Percentiles rank a stretch among this genome's conserved stretches.
These are phyloP conservation scores for Polypterus bichir DNA, from an alignment of 2,113 vertebrate species.

Conservation along the genomic window DNA sequence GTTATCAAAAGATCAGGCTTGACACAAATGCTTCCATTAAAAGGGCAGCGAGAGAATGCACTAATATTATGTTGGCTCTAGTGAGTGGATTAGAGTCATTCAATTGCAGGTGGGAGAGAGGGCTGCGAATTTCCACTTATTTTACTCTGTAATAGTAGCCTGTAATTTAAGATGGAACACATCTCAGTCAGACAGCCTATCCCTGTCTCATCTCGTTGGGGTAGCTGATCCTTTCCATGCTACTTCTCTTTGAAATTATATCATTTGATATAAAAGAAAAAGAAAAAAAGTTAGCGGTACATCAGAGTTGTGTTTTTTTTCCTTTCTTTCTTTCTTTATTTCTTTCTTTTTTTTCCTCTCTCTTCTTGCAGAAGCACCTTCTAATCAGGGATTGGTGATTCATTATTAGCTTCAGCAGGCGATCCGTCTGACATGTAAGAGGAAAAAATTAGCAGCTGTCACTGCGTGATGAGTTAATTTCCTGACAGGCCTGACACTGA, in stretches of 20 bases:
- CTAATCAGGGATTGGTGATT: slow-evolving; percentile 87
- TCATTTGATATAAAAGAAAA: slow-evolving; percentile 54
- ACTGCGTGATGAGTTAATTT: slow-evolving; percentile 91
- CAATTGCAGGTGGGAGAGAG: slow-evolving; percentile 32
- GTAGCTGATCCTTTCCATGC: slow-evolving; percentile 40
- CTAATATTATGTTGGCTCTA: slow-evolving; percentile 18
- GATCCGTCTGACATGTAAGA: slow-evolving; percentile 84
- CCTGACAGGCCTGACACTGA: slow-evolving; percentile 83
- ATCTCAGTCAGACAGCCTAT: slow-evolving; percentile 32
- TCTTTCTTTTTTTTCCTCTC: no score
- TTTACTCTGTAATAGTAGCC: slow-evolving; percentile 39
- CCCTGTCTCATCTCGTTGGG: slow-evolving; percentile 35
- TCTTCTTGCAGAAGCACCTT: slow-evolving; percentile 50
- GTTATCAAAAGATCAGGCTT: slow-evolving; percentile 41
- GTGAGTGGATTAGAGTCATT: slow-evolving; percentile 31
- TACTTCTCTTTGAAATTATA: slow-evolving; percentile 49
- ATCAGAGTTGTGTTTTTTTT: slow-evolving; percentile 65
- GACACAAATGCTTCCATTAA: slow-evolving; percentile 19
- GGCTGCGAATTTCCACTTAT: slow-evolving; percentile 37
- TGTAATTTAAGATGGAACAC: slow-evolving; percentile 38
- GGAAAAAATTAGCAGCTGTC: slow-evolving; percentile 97
- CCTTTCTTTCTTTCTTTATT: slow-evolving; percentile 28
- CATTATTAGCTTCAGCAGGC: slow-evolving; percentile 86
- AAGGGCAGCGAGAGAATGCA: slow-evolving; percentile 9
- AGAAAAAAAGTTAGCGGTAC: slow-evolving; percentile 53